Evolutionary conservation across 2,797 vertebrate genomes (phyloP), one percentile per base, ranked within the genome.

Genomic region (Buceros bicornis): DNA sequence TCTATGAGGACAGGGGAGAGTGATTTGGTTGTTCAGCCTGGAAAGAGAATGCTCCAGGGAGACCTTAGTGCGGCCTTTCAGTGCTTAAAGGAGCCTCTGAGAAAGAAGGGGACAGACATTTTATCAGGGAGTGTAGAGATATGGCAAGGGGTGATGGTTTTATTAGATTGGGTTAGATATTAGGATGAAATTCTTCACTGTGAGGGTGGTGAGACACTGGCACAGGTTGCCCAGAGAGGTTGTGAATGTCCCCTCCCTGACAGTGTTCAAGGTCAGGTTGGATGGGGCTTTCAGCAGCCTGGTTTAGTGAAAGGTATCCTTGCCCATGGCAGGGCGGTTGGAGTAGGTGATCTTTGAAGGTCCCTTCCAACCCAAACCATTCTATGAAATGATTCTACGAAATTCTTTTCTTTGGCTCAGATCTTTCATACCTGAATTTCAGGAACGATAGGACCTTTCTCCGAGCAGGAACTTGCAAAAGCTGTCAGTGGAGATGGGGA

Each of bases 401-500:
- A 31, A n/a, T 25, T 11, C 57, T 60, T 54, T 16, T 65, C 35
- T 31, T 48, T 0, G 0, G 20, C 16, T 70, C 29, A 48, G 10
- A 65, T 0, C 5, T 16, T 33, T 61, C 86, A 58, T 98, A 99
- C 99, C 99, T 99, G 99, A 92, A 99, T 99, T 98, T 99, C 99
- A 2, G 99, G 99, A 45, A 99, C 98, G 2, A 99, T 98, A n/a
- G 98, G 98, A 14, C 99, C 99, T 94, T 99, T 98, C 72, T 99
- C 99, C 0, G 97, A 93, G 95, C 99, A 99, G 96, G 99, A 98
- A 51, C 99, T 99, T 6, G 99, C 99, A 7, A 99, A 99, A 14
- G 99, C 98, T 0, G 99, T 99, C 92, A 99, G 98, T 0, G 99
- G 99, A 7, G 99, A 99, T 0, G 99, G 99, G 7, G 99, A 98